Percentiles rank a stretch among this genome's conserved stretches.
Evolutionary conservation across 2,888 invertebrate genomes (phyloP).

Genomic region (Ophion ellenae): DNA sequence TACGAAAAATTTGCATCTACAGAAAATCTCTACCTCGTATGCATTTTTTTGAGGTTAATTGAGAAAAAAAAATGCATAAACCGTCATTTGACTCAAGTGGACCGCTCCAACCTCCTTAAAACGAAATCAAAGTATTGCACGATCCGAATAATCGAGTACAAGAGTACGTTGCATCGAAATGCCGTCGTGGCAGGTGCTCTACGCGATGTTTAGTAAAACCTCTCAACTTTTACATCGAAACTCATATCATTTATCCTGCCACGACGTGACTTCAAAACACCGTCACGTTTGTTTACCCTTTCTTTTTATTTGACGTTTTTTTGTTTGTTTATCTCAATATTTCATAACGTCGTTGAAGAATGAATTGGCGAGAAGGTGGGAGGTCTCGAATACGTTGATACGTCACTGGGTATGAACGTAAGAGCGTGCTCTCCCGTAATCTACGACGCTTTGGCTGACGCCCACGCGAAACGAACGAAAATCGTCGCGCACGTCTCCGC

Average conservation of each 20-base stretch:
- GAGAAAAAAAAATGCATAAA: too few relatives aligned
- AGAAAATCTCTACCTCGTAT: too few relatives aligned
- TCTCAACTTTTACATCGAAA: not conserved
- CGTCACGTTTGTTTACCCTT: not conserved
- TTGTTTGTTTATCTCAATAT: not conserved
- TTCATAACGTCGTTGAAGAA: not conserved
- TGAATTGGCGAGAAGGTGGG: not conserved
- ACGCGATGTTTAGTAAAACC: not conserved
- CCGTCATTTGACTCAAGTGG: too few relatives aligned
- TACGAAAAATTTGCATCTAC: too few relatives aligned
- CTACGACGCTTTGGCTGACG: constrained; percentile 58
- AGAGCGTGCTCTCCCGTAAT: constrained; percentile 19
- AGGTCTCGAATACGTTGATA: constrained; percentile 23
- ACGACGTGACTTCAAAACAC: not conserved
- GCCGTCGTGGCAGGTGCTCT: not conserved
- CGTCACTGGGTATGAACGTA: constrained; percentile 49
- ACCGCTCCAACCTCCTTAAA: too few relatives aligned
- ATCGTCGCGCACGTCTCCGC: constrained; percentile 17
- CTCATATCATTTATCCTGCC: too few relatives aligned
- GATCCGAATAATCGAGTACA: too few relatives aligned
- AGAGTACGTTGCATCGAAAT: not conserved
- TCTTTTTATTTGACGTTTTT: not conserved
- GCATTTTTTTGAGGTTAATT: too few relatives aligned
- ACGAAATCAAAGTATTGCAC: too few relatives aligned
- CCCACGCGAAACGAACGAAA: constrained; percentile 63